Base-by-base conservation (phyloP, 2,113 vertebrate species). In the Ctenodactylus gundi region DNA sequence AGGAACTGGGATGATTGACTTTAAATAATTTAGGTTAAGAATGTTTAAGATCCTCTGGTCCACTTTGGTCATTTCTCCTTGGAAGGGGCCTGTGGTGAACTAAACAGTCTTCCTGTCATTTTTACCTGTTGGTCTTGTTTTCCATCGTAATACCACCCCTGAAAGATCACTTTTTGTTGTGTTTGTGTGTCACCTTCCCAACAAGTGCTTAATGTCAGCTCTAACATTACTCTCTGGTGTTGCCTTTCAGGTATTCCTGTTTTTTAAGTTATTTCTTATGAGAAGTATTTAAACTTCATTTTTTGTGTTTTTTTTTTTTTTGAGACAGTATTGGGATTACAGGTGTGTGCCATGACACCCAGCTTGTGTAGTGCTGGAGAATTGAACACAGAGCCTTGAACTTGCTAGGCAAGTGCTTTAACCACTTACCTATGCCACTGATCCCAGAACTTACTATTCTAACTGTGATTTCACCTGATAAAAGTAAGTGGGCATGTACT, bases 181-280 rank as follows among this genome's bases (percentile, higher is more conserved):
- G 41, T 39, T 44, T 36, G 23, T 57, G 68, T 44, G 23, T n/a
- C 25, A 10, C n/a, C 34, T 18, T 9, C 12, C 44, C 15, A 60
- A 27, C 3, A 85, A 53, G 29, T 84, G 57, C 23, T 72, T 76
- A 95, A 60, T 88, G 67, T 80, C 29, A 76, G 23, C 49, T 34
- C 18, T 65, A 51, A 39, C 34, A 58, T 72, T 85, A 46, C 46
- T 93, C 29, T 89, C 7, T 70, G 39, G 34, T 91, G 41, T 72
- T 46, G 88, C 39, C 58, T 91, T 93, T 93, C 58, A 87, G 49
- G 82, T 77, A 93, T 75, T 85, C 73, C 39, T 88, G 9, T 81
- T 70, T 88, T 36, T 93, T 81, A 86, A 46, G n/a, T 81, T 29
- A 58, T 65, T 29, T 82, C 88, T 85, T 41, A 82, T 31, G 49